Base-by-base conservation (phyloP, 2,113 vertebrate species). In the Bostrychus sinensis region DNA sequence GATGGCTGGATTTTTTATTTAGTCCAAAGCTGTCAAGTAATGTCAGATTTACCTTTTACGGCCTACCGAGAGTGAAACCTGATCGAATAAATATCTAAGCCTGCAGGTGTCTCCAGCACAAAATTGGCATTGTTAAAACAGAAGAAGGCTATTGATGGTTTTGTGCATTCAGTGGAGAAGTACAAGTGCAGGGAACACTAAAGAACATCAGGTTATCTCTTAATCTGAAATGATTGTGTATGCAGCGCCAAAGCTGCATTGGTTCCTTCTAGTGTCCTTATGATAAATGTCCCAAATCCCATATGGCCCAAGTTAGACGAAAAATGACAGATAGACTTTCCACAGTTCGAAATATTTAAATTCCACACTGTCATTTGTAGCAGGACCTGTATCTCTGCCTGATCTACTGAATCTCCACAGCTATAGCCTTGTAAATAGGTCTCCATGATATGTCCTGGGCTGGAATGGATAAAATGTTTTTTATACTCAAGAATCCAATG, bases 261-360 rank as follows among this genome's bases (percentile, higher is more conserved):
- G 64, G 13, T 70, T 1, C 46, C 45, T 22, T 69, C 55, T 26
- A 23, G 65, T 62, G 63, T 76, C 59, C 64, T 13, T 64, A 23
- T 74, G 61, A 81, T 77, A 39, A 72, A 80, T 62, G 57, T 64
- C 38, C 80, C 66, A 66, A 60, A 74, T 57, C 73, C 73, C 67
- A 70, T 67, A 68, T 65, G 72, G 56, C 66, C 59, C 23, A 50
- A 62, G 66, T 74, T 73, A 62, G 9, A 36, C 69, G 68, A 80
- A 84, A 85, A 85, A 71, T 61, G 17, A 77, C 63, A 57, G 59
- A 71, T 75, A 59, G 60, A 53, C 64, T 78, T 80, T 82, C 84
- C 66, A 42, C 23, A 56, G 60, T 67, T 78, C 79, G 78, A 87
- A 84, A 85, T 88, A 81, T 90, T 87, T 88, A 87, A 83, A 89